A percentile compares a stretch with the other conserved stretches of the same genome.
Conservation (phyloP, 2,113 vertebrate genomes). For the Caretta caretta region DNA sequence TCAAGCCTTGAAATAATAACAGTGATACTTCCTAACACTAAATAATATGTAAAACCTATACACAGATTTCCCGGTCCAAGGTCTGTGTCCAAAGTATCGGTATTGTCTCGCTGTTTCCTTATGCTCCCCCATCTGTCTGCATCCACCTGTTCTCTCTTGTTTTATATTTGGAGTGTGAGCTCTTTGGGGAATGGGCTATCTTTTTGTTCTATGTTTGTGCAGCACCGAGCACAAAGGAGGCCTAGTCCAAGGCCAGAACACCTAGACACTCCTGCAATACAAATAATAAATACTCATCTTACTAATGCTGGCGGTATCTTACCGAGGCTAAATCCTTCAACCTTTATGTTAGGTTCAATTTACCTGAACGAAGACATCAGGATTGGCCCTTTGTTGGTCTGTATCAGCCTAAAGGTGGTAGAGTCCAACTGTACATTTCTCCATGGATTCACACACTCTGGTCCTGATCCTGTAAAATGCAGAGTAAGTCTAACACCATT, state of each 20-base stretch:
- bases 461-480: neutral
- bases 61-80: neutral
- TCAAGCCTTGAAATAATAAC: neutral
- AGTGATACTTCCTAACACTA: neutral
- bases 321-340: neutral
- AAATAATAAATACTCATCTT: neutral
- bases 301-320: neutral
- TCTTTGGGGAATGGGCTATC: neutral
- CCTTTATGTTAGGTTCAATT: neutral
- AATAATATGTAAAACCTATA: neutral
- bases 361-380: neutral
- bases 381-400: neutral
- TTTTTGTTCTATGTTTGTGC: neutral
- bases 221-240: neutral
- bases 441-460: neutral
- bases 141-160: neutral
- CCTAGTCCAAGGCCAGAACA: neutral
- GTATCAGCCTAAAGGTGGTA: neutral
- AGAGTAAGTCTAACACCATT: neutral
- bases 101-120: neutral
- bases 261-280: neutral
- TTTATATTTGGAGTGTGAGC: neutral
- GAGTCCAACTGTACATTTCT: accelerated
- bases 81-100: neutral
- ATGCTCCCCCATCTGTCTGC: neutral